Percentiles rank a stretch among this genome's conserved stretches.
phyloP scores from a whole-genome alignment of 37 sponge, comb jelly and placozoan genomes.

The Halisarca cf. caerulea region DNA sequence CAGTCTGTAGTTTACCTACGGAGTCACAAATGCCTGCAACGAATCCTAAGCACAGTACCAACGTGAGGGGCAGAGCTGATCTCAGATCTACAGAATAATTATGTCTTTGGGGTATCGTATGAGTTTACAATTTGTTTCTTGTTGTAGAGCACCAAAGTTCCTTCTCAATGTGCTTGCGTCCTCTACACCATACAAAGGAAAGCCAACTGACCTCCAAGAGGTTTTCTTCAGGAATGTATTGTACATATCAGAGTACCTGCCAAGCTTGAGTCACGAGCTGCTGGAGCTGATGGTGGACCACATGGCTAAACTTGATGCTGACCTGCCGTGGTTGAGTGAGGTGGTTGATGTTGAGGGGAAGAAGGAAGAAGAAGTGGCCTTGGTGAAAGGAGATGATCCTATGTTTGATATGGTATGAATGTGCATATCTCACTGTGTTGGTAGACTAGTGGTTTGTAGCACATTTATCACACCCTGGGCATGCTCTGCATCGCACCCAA shows the following conservation, averaged over 20 bases:
- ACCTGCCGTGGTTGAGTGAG: neutral
- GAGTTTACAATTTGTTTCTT: no score
- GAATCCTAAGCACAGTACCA: neutral
- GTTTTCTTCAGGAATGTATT: conserved; percentile 62
- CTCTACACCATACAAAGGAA: conserved; percentile 5
- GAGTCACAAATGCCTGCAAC: neutral
- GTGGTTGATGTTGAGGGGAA: neutral
- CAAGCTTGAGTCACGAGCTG: conserved; percentile 49
- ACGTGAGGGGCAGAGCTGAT: no score
- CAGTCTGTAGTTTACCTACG: neutral
- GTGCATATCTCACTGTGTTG: no score
- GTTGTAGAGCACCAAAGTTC: neutral
- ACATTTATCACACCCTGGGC: no score
- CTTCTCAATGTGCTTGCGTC: neutral
- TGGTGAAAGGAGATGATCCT: neutral
- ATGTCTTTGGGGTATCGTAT: no score
- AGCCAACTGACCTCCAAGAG: conserved; percentile 39
- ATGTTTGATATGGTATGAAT: neutral
- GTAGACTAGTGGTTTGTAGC: no score
- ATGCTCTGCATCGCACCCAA: no score
- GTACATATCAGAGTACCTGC: conserved; percentile 52
- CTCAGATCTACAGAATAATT: no score
- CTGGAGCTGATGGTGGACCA: conserved; percentile 53
- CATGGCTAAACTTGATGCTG: conserved; percentile 71
- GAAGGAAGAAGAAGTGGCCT: neutral